Evolutionary conservation across 1,140 invertebrate species (phyloP).

Genomic region (Coptotermes formosanus): DNA sequence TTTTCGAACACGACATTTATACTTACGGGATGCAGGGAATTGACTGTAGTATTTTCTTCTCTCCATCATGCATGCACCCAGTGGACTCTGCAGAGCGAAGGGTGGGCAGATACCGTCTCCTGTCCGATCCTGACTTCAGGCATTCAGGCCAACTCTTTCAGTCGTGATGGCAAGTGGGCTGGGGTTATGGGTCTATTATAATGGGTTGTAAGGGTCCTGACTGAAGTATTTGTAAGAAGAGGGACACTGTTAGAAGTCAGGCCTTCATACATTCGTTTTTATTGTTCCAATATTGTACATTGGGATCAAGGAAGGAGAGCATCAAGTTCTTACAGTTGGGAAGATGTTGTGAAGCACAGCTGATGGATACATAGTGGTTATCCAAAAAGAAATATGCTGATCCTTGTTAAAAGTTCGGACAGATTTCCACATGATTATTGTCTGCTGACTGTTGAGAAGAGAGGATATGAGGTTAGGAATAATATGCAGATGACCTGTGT

Average conservation of each 20-base stretch:
- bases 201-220: background rate
- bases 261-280: background rate
- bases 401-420: background rate
- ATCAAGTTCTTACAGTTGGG: background rate
- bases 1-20: background rate
- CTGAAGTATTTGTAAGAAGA: background rate
- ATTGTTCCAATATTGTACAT: constrained; percentile 1
- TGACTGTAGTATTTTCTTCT: constrained; percentile 32
- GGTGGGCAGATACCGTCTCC: constrained; percentile 55
- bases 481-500: background rate
- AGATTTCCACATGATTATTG: background rate
- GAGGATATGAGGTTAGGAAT: background rate
- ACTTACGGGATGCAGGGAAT: background rate
- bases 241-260: background rate
- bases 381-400: background rate
- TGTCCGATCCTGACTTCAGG: constrained; percentile 45
- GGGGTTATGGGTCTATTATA: background rate
- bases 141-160: constrained; percentile 28
- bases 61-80: constrained; percentile 38
- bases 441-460: background rate
- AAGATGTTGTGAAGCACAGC: background rate
- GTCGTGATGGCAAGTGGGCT: constrained; percentile 22
- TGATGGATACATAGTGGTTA: background rate
- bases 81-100: constrained; percentile 53
- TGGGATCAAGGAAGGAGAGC: background rate